Conservation (phyloP, 2,113 vertebrate species). For the Corapipo altera region DNA sequence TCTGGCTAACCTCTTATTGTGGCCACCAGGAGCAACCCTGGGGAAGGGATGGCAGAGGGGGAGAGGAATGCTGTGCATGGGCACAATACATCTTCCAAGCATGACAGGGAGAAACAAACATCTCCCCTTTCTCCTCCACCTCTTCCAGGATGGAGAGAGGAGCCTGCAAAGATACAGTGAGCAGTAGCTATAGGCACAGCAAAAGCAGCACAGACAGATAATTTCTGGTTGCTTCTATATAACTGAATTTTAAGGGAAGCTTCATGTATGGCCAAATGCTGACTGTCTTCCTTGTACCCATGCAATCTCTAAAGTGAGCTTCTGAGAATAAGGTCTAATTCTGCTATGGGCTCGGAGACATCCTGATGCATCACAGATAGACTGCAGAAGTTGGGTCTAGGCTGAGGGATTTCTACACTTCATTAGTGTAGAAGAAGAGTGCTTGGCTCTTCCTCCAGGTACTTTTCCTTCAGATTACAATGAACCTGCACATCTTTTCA, state of each 20-base stretch:
- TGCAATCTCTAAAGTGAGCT: neutral
- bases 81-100: neutral
- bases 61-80: neutral
- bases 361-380: neutral
- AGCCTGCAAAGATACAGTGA: neutral
- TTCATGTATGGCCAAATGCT: neutral
- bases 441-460: neutral
- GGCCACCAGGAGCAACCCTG: conserved; percentile 24
- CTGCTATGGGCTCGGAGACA: neutral
- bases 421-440: neutral
- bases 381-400: neutral
- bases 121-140: neutral
- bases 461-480: neutral
- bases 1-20: conserved; percentile 53
- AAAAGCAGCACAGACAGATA: neutral
- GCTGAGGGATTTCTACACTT: neutral
- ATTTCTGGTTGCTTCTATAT: neutral
- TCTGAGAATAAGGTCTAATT: neutral
- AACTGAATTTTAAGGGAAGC: neutral
- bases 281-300: neutral
- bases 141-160: neutral
- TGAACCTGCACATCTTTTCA: neutral
- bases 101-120: neutral
- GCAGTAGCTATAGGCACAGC: neutral
- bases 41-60: neutral